phyloP scores from a whole-genome alignment of 2,113 vertebrate genomes.

The Oreochromis spilurus region DNA sequence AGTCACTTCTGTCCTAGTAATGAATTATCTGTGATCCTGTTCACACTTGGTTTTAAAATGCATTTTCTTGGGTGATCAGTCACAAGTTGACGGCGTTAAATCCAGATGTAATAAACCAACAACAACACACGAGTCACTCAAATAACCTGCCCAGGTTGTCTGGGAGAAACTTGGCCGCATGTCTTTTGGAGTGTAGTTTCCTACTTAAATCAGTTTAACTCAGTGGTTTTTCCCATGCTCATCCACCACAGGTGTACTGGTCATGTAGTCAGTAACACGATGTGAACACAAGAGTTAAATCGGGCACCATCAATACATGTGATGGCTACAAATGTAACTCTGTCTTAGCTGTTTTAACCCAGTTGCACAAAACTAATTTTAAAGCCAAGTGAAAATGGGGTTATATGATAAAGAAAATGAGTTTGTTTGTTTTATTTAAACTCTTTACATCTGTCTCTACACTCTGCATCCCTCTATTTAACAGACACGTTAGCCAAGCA shows the following conservation, averaged over 20 bases:
- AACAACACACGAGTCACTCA: not conserved
- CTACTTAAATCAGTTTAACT: not conserved
- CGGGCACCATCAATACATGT: not conserved
- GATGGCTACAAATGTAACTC: not conserved
- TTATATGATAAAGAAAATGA: not conserved
- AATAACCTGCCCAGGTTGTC: not conserved
- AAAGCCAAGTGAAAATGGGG: not conserved
- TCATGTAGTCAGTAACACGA: not conserved
- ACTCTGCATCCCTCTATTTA: conserved; percentile 39
- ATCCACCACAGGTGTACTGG: not conserved
- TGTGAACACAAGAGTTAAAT: not conserved
- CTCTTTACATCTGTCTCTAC: not conserved
- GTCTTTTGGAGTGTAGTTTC: not conserved
- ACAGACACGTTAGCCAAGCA: conserved; percentile 86
- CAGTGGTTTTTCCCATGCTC: not conserved
- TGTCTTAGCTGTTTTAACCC: not conserved
- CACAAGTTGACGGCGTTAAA: not conserved
- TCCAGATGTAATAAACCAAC: not conserved
- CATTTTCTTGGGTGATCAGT: not conserved
- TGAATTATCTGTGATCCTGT: not conserved
- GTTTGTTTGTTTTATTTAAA: not conserved
- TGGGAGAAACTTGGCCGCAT: not conserved
- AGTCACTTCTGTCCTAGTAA: not conserved
- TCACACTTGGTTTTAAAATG: not conserved
- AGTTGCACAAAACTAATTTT: not conserved